Evolutionary conservation across 2,113 vertebrate genomes (phyloP), one percentile per base, ranked within the genome.

Genomic region (Amblyornis subalaris): DNA sequence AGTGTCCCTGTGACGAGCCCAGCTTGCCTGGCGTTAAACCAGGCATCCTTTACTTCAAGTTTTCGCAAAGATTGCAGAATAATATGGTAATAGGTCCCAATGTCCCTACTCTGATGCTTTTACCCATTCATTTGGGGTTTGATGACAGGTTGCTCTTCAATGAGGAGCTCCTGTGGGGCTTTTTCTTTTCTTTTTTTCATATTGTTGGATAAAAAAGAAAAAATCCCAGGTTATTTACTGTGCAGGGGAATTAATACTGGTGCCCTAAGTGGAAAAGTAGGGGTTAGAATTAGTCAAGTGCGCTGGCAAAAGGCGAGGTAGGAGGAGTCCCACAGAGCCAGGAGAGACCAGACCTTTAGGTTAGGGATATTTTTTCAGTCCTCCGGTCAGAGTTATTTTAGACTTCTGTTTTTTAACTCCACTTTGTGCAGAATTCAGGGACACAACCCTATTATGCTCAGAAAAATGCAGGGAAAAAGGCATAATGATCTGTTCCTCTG

Each of bases 351-450:
- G 91, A 88, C 72, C 47, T 93, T 83, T 80, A 73, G 47, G 51
- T 86, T 78, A 58, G 40, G 72, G 72, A 60, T 89, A 40, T 89
- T 91, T 95, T 86, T 91, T 83, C 75, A 61, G 22, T 95, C 69
- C 57, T 83, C 75, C 31, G 12, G 72, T 74, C 14, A 3, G 26
- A 58, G 61, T 95, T 88, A 70, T 73, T 88, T 85, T 66, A 91
- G 89, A 71, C 71, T 74, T 83, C 18, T 69, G 53, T 61, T 85
- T 88, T 70, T 87, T 42, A 54, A 40, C 25, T 51, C 64, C 29
- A 7, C 47, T 83, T 85, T 48, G 57, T 70, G 31, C 25, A n/a
- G 51, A 85, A 88, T 73, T 73, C 58, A 48, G 81, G 70, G 78
- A 38, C 60, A 70, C 85, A 83, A 58, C 35, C 28, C 28, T 73